Percentiles rank a stretch among this genome's conserved stretches.
Conservation (phyloP, 1,140 invertebrate species). For the Drosophila kepulauana region DNA sequence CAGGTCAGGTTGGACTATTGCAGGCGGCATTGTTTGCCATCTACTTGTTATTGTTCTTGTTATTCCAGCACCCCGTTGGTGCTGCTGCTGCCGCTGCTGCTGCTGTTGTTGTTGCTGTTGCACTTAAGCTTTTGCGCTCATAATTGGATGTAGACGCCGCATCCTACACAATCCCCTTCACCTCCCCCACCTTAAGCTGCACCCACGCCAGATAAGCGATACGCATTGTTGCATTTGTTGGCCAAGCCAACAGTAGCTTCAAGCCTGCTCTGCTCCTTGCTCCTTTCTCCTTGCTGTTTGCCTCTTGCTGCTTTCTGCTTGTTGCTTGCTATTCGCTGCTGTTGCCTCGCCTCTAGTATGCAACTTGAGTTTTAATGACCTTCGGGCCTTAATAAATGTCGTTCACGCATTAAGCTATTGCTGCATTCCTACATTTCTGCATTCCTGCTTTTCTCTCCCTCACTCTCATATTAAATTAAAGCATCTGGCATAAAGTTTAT, state of each 20-base stretch:
- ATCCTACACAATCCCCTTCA: background rate
- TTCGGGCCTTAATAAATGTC: conserved; percentile 65
- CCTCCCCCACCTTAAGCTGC: background rate
- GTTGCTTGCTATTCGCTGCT: conserved; percentile 1
- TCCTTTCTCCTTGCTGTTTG: background rate
- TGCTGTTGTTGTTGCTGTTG: conserved; percentile 55
- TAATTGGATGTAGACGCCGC: conserved; percentile 68
- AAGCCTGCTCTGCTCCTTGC: conserved; percentile 42
- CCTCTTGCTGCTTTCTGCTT: background rate
- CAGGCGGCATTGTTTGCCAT: conserved; percentile 66
- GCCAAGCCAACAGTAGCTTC: conserved; percentile 30
- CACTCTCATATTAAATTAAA: conserved; percentile 59
- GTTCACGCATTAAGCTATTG: conserved; percentile 67
- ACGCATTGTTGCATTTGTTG: conserved; percentile 66
- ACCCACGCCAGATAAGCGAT: conserved; percentile 14
- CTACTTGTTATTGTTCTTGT: conserved; percentile 53
- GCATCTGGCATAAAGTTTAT: conserved; percentile 66
- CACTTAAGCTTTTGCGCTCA: conserved; percentile 73
- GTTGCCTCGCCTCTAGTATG: conserved; percentile 59
- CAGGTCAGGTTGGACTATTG: conserved; percentile 11
- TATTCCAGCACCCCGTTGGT: background rate
- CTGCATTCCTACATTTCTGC: conserved; percentile 32
- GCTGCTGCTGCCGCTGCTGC: conserved; percentile 43
- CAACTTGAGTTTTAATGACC: conserved; percentile 78
- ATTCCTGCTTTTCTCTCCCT: conserved; percentile 21